Percentiles rank a stretch among this genome's conserved stretches.
phyloP scores from a whole-genome alignment of 2,797 vertebrate species.

The Myoxocephalus aenaeus region DNA sequence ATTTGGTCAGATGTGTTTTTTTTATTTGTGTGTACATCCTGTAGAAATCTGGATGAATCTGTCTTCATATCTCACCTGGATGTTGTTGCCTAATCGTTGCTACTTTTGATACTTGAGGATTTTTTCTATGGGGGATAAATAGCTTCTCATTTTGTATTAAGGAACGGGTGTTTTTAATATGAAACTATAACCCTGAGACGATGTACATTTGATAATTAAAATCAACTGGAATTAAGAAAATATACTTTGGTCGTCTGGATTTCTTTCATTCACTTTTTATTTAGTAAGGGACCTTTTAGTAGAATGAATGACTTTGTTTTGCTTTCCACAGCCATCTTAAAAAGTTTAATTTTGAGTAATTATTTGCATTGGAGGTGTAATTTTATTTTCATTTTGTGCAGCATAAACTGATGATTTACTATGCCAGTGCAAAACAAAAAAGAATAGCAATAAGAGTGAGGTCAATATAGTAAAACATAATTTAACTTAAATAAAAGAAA shows the following conservation, averaged over 20 bases:
- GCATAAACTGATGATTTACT: no score
- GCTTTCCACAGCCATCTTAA: no score
- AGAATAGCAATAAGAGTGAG: no score
- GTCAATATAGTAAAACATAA: no score
- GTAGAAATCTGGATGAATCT: conserved; percentile 9
- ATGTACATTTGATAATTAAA: conserved; percentile 84
- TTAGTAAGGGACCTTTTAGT: background rate
- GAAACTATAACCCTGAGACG: conserved; percentile 67
- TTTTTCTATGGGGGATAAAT: conserved; percentile 40
- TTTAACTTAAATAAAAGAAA: no score
- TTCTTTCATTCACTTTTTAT: background rate
- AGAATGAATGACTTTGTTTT: background rate
- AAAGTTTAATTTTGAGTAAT: no score
- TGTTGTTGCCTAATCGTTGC: conserved; percentile 57
- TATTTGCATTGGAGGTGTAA: no score
- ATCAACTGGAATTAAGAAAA: conserved; percentile 71
- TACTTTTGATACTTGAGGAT: conserved; percentile 74
- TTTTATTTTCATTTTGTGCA: no score
- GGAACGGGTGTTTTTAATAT: conserved; percentile 70
- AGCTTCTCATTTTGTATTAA: conserved; percentile 65
- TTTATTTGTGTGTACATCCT: conserved; percentile 28
- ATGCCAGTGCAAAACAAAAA: no score
- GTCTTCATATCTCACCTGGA: conserved; percentile 16
- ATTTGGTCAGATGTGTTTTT: background rate
- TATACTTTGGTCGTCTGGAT: background rate